phyloP scores from a whole-genome alignment of 2,888 invertebrate genomes.

The Diaperis boleti region DNA sequence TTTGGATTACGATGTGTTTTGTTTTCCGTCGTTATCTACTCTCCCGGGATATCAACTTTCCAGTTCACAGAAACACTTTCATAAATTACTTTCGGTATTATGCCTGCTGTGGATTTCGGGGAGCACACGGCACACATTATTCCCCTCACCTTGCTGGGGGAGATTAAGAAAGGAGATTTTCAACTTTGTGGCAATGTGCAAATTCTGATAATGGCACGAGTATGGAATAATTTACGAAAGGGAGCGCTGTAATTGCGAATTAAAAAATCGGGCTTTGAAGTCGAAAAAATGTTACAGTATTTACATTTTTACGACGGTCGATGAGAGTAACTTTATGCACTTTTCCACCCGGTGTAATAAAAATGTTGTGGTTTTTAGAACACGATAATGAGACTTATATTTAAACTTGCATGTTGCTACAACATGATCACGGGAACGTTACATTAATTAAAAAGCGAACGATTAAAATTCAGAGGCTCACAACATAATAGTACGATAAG shows the following conservation, averaged over 20 bases:
- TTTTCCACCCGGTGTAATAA: slow-evolving; percentile 12
- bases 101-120: slow-evolving; percentile 43
- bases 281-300: slow-evolving; percentile 4
- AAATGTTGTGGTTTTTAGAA: slow-evolving; percentile 14
- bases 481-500: neutral
- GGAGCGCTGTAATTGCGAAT: neutral
- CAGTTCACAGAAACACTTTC: slow-evolving; percentile 53
- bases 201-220: neutral
- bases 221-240: too few relatives aligned
- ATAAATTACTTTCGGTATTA: slow-evolving; percentile 54
- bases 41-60: slow-evolving; percentile 52
- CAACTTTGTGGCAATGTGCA: neutral
- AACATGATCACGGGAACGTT: slow-evolving; percentile 10
- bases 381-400: slow-evolving; percentile 21
- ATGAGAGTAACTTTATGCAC: slow-evolving; percentile 11
- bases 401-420: slow-evolving; percentile 21
- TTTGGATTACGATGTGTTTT: slow-evolving; percentile 55
- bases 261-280: slow-evolving; percentile 9
- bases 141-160: neutral
- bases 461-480: neutral
- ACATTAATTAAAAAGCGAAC: slow-evolving; percentile 3
- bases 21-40: slow-evolving; percentile 53
- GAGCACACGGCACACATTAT: slow-evolving; percentile 2
- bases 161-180: slow-evolving; percentile 1
- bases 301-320: slow-evolving; percentile 12